phyloP scores from a whole-genome alignment of 2,888 invertebrate genomes.

The Volucella inanis region DNA sequence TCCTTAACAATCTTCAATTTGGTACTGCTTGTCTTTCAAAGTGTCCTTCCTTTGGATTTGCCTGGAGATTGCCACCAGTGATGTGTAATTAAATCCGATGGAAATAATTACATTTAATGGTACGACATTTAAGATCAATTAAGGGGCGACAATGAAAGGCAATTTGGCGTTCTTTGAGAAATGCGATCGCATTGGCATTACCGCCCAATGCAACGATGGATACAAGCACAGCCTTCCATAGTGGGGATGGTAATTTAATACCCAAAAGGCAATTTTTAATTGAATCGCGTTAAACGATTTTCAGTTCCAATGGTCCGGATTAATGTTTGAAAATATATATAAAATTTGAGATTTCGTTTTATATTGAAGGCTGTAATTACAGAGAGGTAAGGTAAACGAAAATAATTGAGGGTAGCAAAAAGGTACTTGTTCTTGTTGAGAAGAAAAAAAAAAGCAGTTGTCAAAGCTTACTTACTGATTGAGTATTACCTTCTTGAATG shows the following conservation, averaged over 20 bases:
- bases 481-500: too few species aligned
- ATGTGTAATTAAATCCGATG: conserved; percentile 57
- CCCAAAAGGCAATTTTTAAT: conserved; percentile 48
- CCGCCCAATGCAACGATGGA: neutral
- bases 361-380: too few species aligned
- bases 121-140: conserved; percentile 68
- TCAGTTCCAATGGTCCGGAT: conserved; percentile 46
- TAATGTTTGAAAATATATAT: conserved; percentile 13
- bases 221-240: too few species aligned
- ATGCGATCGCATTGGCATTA: conserved; percentile 29
- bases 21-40: neutral
- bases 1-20: conserved; percentile 4
- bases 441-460: too few species aligned
- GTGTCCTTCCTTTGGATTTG: neutral
- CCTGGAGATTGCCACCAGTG: conserved; percentile 14
- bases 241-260: conserved; percentile 41
- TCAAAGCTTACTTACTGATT: too few species aligned
- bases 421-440: too few species aligned
- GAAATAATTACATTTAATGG: conserved; percentile 70
- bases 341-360: neutral
- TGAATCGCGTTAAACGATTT: conserved; percentile 51
- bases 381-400: too few species aligned
- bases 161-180: conserved; percentile 38
- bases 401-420: too few species aligned
- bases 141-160: conserved; percentile 58